phyloP scores from a whole-genome alignment of 2,113 vertebrate genomes.

The Rousettus leschenaultii region DNA sequence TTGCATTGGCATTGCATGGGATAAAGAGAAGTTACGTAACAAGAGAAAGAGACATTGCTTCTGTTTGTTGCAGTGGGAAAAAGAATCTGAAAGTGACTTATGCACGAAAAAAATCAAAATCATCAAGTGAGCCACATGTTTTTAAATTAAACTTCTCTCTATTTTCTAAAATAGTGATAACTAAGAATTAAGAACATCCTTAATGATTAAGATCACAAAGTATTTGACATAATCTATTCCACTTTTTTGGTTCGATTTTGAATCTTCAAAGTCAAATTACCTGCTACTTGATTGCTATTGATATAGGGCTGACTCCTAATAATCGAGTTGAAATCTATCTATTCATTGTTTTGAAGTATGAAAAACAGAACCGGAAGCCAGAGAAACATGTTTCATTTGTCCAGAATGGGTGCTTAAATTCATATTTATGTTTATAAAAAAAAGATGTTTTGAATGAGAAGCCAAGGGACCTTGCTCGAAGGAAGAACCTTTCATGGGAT shows the following conservation, averaged over 20 bases:
- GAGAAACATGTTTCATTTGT: not conserved
- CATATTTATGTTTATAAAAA: not conserved
- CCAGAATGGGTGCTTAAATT: not conserved
- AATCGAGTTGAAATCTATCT: not conserved
- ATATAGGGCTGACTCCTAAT: not conserved
- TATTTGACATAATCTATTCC: not conserved
- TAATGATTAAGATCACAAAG: not conserved
- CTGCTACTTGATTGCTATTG: not conserved
- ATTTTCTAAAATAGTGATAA: not conserved
- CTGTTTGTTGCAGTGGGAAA: not conserved
- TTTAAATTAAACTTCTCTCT: not conserved
- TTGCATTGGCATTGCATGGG: not conserved
- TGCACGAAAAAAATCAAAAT: not conserved
- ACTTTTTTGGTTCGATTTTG: not conserved
- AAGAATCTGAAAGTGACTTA: not conserved
- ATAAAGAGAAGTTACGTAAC: not conserved
- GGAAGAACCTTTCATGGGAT: fast-evolving
- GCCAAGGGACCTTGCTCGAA: not conserved
- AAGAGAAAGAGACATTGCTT: not conserved
- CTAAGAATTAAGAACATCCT: not conserved
- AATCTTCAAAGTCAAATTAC: not conserved
- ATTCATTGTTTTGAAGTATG: not conserved
- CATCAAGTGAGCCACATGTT: not conserved
- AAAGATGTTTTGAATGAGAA: not conserved
- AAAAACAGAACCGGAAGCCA: not conserved